A percentile compares a stretch with the other conserved stretches of the same genome.
phyloP scores from a whole-genome alignment of 1,140 invertebrate species.

The Scaptomyza graminum region DNA sequence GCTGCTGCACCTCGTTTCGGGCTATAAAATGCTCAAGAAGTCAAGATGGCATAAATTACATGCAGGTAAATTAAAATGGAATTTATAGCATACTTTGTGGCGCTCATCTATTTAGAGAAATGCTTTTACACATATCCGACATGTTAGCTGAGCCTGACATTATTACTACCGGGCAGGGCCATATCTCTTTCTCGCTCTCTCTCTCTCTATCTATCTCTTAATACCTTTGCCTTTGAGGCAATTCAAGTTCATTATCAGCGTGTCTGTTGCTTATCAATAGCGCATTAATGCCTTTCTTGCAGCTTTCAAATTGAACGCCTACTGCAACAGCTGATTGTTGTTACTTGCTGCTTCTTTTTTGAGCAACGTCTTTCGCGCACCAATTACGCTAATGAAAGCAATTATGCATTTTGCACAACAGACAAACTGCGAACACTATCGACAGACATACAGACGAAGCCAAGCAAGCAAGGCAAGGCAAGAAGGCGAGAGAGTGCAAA shows the following conservation, averaged over 20 bases:
- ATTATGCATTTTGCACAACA: conserved; percentile 72
- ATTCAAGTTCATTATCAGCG: conserved; percentile 50
- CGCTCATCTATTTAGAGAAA: conserved; percentile 68
- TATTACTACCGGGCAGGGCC: neutral
- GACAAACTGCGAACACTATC: conserved; percentile 17
- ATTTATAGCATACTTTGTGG: conserved; percentile 82
- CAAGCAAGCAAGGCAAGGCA: conserved; percentile 18
- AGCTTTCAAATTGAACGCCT: conserved; percentile 46
- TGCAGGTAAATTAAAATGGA: conserved; percentile 81
- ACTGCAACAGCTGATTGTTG: conserved; percentile 13
- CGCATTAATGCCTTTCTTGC: conserved; percentile 28
- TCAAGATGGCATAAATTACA: conserved; percentile 81
- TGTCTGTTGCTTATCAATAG: conserved; percentile 37
- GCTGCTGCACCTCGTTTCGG: neutral
- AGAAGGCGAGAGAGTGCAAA: conserved; percentile 51
- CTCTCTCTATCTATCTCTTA: neutral
- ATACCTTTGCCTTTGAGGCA: too few relatives aligned
- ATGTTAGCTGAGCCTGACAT: conserved; percentile 12
- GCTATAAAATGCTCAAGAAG: conserved; percentile 71
- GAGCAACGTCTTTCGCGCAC: conserved; percentile 11
- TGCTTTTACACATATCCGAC: conserved; percentile 13
- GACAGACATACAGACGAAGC: conserved; percentile 18
- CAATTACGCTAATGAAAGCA: conserved; percentile 79
- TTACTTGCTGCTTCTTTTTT: neutral
- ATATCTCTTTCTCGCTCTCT: neutral